Percentiles rank a stretch among this genome's conserved stretches.
Conservation (phyloP, 2,797 vertebrate species). For the Gymnoscopelus microlampas region DNA sequence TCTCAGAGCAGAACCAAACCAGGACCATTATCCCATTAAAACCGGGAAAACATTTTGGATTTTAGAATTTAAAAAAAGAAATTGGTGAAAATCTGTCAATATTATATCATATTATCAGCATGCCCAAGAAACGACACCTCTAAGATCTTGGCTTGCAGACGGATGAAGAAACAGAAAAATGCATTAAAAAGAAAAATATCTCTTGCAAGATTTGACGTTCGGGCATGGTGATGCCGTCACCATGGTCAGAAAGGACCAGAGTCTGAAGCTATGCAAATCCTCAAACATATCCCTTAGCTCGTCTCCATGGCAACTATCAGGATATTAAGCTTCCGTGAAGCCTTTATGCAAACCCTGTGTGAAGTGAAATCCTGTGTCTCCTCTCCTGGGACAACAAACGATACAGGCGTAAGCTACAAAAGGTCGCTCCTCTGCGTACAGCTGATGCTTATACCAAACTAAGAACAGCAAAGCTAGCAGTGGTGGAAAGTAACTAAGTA, state of each 20-base stretch:
- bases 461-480: no score
- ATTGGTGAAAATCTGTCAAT: no score
- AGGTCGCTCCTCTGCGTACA: no score
- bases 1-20: no score
- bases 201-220: neutral
- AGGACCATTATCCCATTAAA: no score
- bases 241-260: constrained; percentile 13
- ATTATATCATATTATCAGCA: no score
- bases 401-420: no score
- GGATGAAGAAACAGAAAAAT: neutral
- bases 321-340: constrained; percentile 45
- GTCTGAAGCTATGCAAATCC: constrained; percentile 70
- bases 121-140: neutral
- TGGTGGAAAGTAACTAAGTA: no score
- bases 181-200: neutral
- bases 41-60: no score
- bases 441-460: no score
- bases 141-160: neutral
- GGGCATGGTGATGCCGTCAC: constrained; percentile 21
- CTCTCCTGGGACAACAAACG: neutral
- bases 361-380: constrained; percentile 21
- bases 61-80: no score
- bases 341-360: constrained; percentile 71
- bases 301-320: constrained; percentile 58
- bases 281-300: constrained; percentile 57